Base-by-base conservation (phyloP, 2,888 invertebrate species). In the Andricus curvator region DNA sequence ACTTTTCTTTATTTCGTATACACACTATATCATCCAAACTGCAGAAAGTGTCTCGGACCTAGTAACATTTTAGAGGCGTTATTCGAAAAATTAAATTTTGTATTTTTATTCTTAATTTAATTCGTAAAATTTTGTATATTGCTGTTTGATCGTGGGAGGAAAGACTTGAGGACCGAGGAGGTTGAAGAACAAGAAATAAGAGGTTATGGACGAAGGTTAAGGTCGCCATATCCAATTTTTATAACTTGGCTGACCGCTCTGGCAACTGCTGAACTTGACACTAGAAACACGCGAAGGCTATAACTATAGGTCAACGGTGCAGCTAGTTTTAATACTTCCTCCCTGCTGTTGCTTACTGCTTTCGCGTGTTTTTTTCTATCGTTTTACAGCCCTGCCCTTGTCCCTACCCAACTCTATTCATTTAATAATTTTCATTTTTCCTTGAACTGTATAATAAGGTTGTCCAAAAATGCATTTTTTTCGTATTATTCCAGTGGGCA, bases 211-310 rank as follows among this genome's bases (percentile, higher is more conserved):
- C 74, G 74, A 74, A 88, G 88, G 89, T 88, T 88, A 87, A 88
- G 87, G 89, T 84, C 86, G 82, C 81, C 81, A 83, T 84, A 83
- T 83, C 80, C 86, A 88, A 88, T 89, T 89, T 89, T 89, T 90
- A 86, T 85, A 84, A 87, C 87, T 89, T 88, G 88, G 86, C 87
- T 86, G 86, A 87, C 88, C 86, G 86, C 81, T 84, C 85, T 88
- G 88, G 88, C 88, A 88, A 82, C 83, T 78, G 79, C 80, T 85
- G 85, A 88, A 88, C 87, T 87, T 88, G 87, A 88, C 86, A 83
- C 81, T 70, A 51, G 48, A 70, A 51, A 48, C 70, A 70, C 70
- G 51, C 51, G 29, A 70, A 70, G 51, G 25, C 62, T 25, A 29
- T 64, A 64, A 22, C 62, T 64, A 29, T 64, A 64, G 62, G 62